Conservation (phyloP, 1,140 invertebrate genomes). For the Eupeodes corollae region DNA sequence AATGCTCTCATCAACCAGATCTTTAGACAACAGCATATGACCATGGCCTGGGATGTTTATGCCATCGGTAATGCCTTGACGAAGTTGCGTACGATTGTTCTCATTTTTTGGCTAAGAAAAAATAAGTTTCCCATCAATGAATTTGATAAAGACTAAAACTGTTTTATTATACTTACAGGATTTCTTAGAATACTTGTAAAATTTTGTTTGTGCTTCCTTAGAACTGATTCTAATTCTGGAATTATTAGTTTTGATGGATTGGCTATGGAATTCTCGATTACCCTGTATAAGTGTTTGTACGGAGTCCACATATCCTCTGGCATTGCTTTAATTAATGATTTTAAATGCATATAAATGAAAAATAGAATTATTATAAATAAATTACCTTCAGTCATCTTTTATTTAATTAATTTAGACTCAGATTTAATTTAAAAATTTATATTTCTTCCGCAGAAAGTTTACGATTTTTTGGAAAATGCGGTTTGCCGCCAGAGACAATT, state of each 20-base stretch:
- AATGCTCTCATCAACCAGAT: constrained; percentile 79
- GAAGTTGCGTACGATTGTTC: constrained; percentile 64
- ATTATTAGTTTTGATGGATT: constrained; percentile 50
- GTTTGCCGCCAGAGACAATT: neutral
- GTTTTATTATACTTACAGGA: constrained; percentile 51
- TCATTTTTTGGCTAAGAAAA: constrained; percentile 59
- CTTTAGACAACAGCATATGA: constrained; percentile 66
- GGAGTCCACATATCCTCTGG: constrained; percentile 75
- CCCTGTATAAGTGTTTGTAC: constrained; percentile 65
- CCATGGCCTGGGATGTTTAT: constrained; percentile 62
- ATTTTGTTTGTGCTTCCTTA: constrained; percentile 74
- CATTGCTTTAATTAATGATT: constrained; percentile 8
- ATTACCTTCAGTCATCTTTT: neutral
- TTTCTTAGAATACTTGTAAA: constrained; percentile 80
- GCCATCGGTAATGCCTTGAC: constrained; percentile 67
- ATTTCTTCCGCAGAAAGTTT: neutral
- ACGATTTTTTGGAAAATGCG: neutral
- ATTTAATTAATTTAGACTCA: neutral
- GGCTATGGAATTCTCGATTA: constrained; percentile 60
- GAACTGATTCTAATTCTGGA: constrained; percentile 64
- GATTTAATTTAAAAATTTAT: neutral
- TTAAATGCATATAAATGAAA: too few relatives aligned
- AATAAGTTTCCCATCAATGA: constrained; percentile 1
- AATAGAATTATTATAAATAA: neutral
- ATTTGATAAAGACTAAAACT: constrained; percentile 6